A percentile compares a stretch with the other conserved stretches of the same genome.
Conservation (phyloP, 2,888 invertebrate genomes). For the Atherix ibis region DNA sequence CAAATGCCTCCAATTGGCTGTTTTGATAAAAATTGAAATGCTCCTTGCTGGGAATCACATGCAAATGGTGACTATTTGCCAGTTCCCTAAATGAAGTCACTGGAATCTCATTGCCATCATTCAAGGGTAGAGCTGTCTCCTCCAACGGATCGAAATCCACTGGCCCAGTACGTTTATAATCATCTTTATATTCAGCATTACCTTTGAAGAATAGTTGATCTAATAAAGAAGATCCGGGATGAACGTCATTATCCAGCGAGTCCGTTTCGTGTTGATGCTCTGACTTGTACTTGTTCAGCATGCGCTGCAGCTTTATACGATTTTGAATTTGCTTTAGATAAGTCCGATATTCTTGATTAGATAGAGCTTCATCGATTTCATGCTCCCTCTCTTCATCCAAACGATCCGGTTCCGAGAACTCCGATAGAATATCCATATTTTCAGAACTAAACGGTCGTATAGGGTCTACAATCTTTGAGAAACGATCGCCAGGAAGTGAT, state of each 20-base stretch:
- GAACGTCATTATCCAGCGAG: constrained; percentile 8
- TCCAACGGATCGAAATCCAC: not conserved
- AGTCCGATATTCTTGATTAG: constrained; percentile 18
- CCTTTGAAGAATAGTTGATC: not conserved
- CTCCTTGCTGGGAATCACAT: constrained; percentile 1
- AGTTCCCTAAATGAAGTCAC: constrained; percentile 32
- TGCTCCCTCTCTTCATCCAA: constrained; percentile 19
- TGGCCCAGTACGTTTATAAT: constrained; percentile 18
- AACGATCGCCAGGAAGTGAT: not conserved
- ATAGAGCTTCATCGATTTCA: constrained; percentile 17
- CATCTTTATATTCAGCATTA: constrained; percentile 31
- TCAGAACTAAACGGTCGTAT: not conserved
- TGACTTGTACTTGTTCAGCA: constrained; percentile 18
- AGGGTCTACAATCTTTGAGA: too few relatives aligned
- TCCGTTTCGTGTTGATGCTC: constrained; percentile 10
- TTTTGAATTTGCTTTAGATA: constrained; percentile 21
- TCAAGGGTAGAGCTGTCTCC: too few relatives aligned
- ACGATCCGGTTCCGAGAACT: constrained; percentile 1
- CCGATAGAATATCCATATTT: constrained; percentile 1
- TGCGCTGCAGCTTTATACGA: constrained; percentile 25
- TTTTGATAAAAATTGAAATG: constrained; percentile 3
- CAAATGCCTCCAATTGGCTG: constrained; percentile 10
- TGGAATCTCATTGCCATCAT: constrained; percentile 28
- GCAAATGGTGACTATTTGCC: constrained; percentile 30
- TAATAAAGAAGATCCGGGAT: constrained; percentile 4